Evolutionary conservation across 2,888 invertebrate genomes (phyloP), one percentile per base, ranked within the genome.

Genomic region (Dicycla oo): DNA sequence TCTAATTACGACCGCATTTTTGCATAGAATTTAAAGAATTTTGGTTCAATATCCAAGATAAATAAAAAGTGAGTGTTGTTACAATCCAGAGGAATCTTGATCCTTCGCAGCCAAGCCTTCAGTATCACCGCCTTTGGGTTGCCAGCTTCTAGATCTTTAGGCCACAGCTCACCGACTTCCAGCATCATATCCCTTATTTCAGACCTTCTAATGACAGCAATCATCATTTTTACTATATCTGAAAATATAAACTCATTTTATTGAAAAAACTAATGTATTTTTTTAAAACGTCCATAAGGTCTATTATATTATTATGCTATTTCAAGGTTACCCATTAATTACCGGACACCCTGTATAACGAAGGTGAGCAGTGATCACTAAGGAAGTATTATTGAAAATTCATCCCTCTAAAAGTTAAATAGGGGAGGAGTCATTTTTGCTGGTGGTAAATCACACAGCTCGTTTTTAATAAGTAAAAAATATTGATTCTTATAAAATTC

Each of bases 161-260:
- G 88, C 88, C 88, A 88, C 40, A 88, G 70, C 18, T 87, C 82
- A 8, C 84, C 87, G 7, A 87, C 78, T 53, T 86, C 86, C 30
- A 81, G 1, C 13, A 88, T 63, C 40, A 87, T 64, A 4, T 73
- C 66, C 23, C 69, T 77, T 65, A 88, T 81, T 45, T 84, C 68
- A 11, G 72, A 45, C 23, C 58, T 82, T 64, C 70, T 84, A 2
- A 49, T 7, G 1, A 86, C 3, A 2, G 73, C 68, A 23, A 76
- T 78, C 23, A 40, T 10, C 49, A 86, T 69, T 67, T 83, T 86
- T 18, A 85, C 72, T 10, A 73, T 3, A 69, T 80, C 88, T 88
- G 78, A 26, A 71, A 65, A 58, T n/a, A 47, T 11, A 20, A 63
- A 51, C 11, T 53, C 23, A 62, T 45, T 15, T 45, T n/a, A 11